These are phyloP conservation scores for Metopolophium dirhodum DNA, from an alignment of 1,140 invertebrate genomes.

Conservation along the genomic window DNA sequence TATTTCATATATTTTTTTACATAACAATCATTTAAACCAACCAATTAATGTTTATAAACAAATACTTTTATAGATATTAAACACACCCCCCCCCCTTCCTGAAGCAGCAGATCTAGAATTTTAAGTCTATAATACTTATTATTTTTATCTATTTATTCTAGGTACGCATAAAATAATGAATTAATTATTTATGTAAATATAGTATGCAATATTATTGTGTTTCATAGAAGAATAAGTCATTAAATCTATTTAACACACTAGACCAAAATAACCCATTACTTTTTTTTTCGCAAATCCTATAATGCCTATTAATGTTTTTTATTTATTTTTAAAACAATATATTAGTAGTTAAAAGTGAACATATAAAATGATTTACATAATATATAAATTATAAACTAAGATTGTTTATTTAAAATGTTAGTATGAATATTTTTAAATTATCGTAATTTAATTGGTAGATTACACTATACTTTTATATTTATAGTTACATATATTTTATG, in stretches of 20 bases:
- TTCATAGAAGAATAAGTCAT: background rate
- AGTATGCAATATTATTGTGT: background rate
- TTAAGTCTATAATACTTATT: background rate
- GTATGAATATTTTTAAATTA: background rate
- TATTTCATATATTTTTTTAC: background rate
- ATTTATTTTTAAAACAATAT: background rate
- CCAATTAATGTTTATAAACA: background rate
- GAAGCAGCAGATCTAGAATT: background rate
- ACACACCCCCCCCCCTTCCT: background rate
- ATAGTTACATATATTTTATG: background rate
- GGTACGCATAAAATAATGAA: background rate
- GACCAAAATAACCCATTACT: background rate
- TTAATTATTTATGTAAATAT: background rate
- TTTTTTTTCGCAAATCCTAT: background rate
- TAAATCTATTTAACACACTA: background rate
- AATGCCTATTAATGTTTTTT: background rate
- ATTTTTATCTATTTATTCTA: background rate
- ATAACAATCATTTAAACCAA: background rate
- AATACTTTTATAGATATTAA: background rate
- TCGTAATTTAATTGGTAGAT: background rate
- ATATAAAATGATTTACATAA: background rate
- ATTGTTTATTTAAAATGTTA: background rate
- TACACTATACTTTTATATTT: background rate
- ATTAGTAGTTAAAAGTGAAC: background rate
- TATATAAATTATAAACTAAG: background rate